Conservation (phyloP, 2,113 vertebrate species). For the Sylvia atricapilla region DNA sequence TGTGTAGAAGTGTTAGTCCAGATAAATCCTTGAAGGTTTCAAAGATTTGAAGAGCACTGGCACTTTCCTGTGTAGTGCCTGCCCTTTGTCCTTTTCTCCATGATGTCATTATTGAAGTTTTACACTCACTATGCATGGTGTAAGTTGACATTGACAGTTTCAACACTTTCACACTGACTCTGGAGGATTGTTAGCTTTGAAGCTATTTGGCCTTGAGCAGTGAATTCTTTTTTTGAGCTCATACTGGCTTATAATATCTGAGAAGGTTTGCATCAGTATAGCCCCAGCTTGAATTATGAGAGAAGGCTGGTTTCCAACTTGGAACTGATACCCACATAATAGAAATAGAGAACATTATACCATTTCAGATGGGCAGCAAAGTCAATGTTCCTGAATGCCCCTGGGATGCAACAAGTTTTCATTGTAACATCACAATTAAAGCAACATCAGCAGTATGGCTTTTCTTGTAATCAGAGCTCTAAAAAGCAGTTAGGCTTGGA, state of each 20-base stretch:
- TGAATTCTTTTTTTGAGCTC: conserved; percentile 93
- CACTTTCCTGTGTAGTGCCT: conserved; percentile 78
- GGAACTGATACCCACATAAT: conserved; percentile 68
- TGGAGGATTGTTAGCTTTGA: conserved; percentile 94
- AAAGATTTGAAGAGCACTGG: conserved; percentile 85
- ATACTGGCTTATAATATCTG: conserved; percentile 88
- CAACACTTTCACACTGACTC: conserved; percentile 86
- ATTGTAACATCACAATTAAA: conserved; percentile 68
- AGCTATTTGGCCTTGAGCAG: conserved; percentile 96
- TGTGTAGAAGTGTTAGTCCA: conserved; percentile 84
- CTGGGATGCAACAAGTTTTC: conserved; percentile 65
- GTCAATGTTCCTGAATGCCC: conserved; percentile 57
- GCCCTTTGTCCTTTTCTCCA: conserved; percentile 84
- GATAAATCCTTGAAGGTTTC: conserved; percentile 92
- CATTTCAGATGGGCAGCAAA: conserved; percentile 67
- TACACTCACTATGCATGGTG: conserved; percentile 81
- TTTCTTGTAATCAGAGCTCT: conserved; percentile 46
- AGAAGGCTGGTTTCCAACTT: conserved; percentile 72
- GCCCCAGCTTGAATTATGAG: conserved; percentile 75
- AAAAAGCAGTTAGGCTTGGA: conserved; percentile 52
- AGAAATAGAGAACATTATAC: conserved; percentile 64
- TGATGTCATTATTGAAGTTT: conserved; percentile 98
- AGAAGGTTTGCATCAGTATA: conserved; percentile 75
- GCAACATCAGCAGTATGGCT: neutral
- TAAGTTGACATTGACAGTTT: conserved; percentile 96